Conservation (phyloP, 2,113 vertebrate species). For the Rana temporaria region DNA sequence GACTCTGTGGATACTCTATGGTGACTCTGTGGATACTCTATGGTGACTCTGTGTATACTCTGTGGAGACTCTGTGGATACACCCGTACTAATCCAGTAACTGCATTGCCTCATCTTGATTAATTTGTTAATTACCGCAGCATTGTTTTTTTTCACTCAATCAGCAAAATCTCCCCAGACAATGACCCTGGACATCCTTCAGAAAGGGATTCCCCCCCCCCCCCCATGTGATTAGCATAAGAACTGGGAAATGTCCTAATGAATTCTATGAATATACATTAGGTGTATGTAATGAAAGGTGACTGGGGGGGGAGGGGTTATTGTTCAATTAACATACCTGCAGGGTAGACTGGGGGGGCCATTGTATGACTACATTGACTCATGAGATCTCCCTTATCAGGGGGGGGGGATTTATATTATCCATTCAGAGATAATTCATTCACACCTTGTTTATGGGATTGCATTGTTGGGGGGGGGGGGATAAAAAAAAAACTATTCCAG, state of each 20-base stretch:
- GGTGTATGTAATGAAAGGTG: not conserved
- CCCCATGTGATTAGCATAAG: not conserved
- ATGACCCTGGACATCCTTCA: not conserved
- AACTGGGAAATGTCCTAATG: not conserved
- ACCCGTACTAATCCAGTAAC: too few relatives aligned
- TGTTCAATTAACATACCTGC: not conserved
- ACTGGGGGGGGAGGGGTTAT: not conserved
- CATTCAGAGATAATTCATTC: not conserved
- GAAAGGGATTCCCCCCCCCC: too few relatives aligned
- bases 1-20: too few relatives aligned
- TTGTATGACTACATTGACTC: not conserved
- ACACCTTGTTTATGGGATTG: too few relatives aligned
- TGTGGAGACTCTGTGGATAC: too few relatives aligned
- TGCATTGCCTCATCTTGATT: not conserved
- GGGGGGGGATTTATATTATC: not conserved
- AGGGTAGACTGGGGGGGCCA: not conserved
- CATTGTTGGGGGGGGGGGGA: too few relatives aligned
- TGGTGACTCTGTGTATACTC: too few relatives aligned
- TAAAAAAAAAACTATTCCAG: too few relatives aligned
- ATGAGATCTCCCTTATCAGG: slow-evolving; percentile 22
- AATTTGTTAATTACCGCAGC: not conserved
- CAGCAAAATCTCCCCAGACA: not conserved
- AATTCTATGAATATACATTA: slow-evolving; percentile 34
- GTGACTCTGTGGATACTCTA: too few relatives aligned
- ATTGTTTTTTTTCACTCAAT: not conserved